Conservation (phyloP, 2,113 vertebrate genomes). For the Cephalopholis sonnerati region DNA sequence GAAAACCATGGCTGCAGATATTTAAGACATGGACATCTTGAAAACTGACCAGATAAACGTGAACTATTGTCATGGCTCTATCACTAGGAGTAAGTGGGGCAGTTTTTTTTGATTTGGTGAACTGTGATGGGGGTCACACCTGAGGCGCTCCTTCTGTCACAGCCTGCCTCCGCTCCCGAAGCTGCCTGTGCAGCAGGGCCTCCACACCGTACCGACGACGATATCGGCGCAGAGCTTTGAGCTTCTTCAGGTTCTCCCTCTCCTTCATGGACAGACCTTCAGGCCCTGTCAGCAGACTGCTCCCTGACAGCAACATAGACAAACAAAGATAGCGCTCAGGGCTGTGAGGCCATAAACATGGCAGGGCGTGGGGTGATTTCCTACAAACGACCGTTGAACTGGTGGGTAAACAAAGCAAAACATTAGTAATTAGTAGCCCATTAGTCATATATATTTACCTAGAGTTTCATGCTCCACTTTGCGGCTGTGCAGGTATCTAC, state of each 20-base stretch:
- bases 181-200: constrained; percentile 94
- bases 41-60: background rate
- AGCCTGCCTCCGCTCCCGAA: constrained; percentile 91
- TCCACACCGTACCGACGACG: constrained; percentile 95
- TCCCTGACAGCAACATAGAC: constrained; percentile 79
- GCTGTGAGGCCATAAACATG: background rate
- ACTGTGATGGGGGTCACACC: constrained; percentile 74
- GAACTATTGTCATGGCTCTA: background rate
- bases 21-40: background rate
- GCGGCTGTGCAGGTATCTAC: constrained; percentile 92
- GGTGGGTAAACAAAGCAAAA: background rate
- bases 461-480: constrained; percentile 93
- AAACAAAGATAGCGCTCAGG: background rate
- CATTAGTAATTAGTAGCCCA: too few relatives aligned
- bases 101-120: background rate
- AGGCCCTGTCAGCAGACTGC: constrained; percentile 91
- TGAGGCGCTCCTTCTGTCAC: constrained; percentile 90
- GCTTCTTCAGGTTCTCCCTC: constrained; percentile 91
- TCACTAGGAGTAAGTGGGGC: background rate
- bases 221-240: constrained; percentile 94
- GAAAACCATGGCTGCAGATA: background rate
- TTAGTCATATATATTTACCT: constrained; percentile 72
- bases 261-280: constrained; percentile 94
- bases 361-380: background rate
- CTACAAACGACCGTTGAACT: background rate